A percentile compares a stretch with the other conserved stretches of the same genome.
Conservation (phyloP, 2,888 invertebrate genomes). For the Drymonia ruficornis region DNA sequence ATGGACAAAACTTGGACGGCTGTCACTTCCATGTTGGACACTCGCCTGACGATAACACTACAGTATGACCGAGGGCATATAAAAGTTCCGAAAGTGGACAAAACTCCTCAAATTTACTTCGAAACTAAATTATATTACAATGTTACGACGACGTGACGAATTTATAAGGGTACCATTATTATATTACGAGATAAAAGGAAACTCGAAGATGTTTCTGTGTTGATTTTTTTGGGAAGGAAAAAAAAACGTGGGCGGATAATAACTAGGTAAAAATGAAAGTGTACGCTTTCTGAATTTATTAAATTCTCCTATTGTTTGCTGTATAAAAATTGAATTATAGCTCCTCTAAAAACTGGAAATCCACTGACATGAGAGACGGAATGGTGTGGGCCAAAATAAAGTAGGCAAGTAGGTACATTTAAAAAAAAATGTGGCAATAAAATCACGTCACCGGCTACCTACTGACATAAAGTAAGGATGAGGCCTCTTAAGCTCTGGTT, state of each 20-base stretch:
- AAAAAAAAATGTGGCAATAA: too few species aligned
- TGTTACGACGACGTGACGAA: slow-evolving; percentile 36
- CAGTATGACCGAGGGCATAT: slow-evolving; percentile 16
- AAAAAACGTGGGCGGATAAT: slow-evolving; percentile 17
- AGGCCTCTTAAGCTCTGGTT: too few species aligned
- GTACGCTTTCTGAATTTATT: slow-evolving; percentile 3
- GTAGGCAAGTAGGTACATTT: too few species aligned
- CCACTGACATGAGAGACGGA: too few species aligned
- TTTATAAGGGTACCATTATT: slow-evolving; percentile 39
- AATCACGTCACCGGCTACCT: too few species aligned
- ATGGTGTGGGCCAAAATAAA: too few species aligned
- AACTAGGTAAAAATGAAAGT: slow-evolving; percentile 12
- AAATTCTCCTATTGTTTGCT: background rate
- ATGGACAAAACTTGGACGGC: slow-evolving; percentile 30
- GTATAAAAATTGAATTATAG: background rate
- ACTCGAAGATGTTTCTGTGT: slow-evolving; percentile 17
- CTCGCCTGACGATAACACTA: slow-evolving; percentile 30
- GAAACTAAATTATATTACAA: slow-evolving; percentile 31
- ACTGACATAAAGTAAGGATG: too few species aligned
- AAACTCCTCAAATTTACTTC: slow-evolving; percentile 27
- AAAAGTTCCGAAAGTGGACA: slow-evolving; percentile 20
- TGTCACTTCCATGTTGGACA: slow-evolving; percentile 38
- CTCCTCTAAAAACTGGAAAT: background rate
- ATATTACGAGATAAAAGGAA: slow-evolving; percentile 34
- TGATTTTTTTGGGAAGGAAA: slow-evolving; percentile 13